These are phyloP conservation scores for Andrena flavipes DNA, from an alignment of 2,888 invertebrate genomes.

Conservation along the genomic window DNA sequence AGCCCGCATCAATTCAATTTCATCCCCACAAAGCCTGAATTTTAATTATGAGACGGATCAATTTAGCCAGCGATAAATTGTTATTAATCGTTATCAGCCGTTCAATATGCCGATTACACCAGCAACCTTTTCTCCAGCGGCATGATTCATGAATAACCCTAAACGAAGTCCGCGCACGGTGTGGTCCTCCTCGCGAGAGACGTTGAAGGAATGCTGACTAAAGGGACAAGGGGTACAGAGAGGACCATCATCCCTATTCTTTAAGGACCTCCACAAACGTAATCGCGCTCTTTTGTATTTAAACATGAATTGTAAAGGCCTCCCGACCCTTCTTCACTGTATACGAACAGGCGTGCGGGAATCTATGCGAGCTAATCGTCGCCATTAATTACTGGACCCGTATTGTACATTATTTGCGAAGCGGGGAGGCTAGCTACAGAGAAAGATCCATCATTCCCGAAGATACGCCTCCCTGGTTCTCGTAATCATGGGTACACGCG, in stretches of 20 bases:
- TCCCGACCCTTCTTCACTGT: constrained; percentile 27
- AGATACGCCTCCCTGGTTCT: constrained; percentile 64
- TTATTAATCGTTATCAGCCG: constrained; percentile 58
- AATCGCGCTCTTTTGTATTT: constrained; percentile 35
- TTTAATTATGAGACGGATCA: constrained; percentile 66
- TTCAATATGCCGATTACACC: constrained; percentile 38
- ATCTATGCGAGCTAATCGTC: constrained; percentile 65
- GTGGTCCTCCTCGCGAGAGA: constrained; percentile 23
- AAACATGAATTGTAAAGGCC: constrained; percentile 24
- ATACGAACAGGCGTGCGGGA: constrained; percentile 30
- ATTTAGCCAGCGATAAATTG: constrained; percentile 62
- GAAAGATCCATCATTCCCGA: constrained; percentile 65
- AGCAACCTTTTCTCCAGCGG: constrained; percentile 33
- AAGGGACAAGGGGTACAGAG: background rate
- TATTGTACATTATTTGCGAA: constrained; percentile 63
- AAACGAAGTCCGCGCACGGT: constrained; percentile 24
- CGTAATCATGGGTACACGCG: constrained; percentile 53
- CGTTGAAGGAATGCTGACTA: constrained; percentile 5
- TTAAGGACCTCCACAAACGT: constrained; percentile 16
- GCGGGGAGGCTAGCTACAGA: constrained; percentile 49
- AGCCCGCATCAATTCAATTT: constrained; percentile 62
- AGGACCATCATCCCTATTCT: constrained; percentile 6
- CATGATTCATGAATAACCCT: constrained; percentile 46
- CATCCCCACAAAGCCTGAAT: constrained; percentile 47
- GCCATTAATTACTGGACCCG: constrained; percentile 70